phyloP scores from a whole-genome alignment of 2,888 invertebrate genomes.

The Chrysolina haemoptera region DNA sequence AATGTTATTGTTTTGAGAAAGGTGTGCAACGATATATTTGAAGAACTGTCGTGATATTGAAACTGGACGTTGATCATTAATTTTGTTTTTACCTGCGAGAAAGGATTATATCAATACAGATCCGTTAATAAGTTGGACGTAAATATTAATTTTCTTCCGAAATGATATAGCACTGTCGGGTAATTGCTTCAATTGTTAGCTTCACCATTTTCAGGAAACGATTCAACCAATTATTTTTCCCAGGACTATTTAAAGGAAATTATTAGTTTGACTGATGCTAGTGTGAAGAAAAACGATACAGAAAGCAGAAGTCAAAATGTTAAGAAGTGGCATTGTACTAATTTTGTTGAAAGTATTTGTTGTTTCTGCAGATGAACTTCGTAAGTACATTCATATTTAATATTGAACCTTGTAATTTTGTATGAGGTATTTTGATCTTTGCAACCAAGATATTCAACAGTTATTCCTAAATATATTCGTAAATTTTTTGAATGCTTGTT shows the following conservation, averaged over 20 bases:
- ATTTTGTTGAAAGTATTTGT: background rate
- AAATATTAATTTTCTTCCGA: conserved; percentile 35
- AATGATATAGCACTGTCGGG: conserved; percentile 33
- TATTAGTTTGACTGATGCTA: background rate
- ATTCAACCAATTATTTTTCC: conserved; percentile 29
- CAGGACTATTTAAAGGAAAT: conserved; percentile 38
- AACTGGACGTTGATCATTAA: too few species aligned
- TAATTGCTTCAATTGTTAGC: conserved; percentile 32
- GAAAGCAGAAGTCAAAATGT: conserved; percentile 22
- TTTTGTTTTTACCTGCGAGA: too few species aligned
- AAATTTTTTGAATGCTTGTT: background rate
- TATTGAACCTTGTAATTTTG: background rate
- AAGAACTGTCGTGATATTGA: too few species aligned
- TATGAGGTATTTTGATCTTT: background rate
- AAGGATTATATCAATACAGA: background rate
- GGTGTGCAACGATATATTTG: too few species aligned
- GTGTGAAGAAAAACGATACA: background rate
- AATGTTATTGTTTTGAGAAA: too few species aligned
- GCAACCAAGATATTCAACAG: too few species aligned
- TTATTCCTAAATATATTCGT: too few species aligned
- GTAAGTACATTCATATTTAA: conserved; percentile 41
- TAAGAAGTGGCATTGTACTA: background rate
- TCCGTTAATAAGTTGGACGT: background rate
- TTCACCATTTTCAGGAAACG: conserved; percentile 30
- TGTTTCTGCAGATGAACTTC: conserved; percentile 37